Percentiles rank a stretch among this genome's conserved stretches.
These are phyloP conservation scores for Crossaster papposus DNA, from an alignment of 53 echinoderm and acorn worm genomes.

Conservation along the genomic window DNA sequence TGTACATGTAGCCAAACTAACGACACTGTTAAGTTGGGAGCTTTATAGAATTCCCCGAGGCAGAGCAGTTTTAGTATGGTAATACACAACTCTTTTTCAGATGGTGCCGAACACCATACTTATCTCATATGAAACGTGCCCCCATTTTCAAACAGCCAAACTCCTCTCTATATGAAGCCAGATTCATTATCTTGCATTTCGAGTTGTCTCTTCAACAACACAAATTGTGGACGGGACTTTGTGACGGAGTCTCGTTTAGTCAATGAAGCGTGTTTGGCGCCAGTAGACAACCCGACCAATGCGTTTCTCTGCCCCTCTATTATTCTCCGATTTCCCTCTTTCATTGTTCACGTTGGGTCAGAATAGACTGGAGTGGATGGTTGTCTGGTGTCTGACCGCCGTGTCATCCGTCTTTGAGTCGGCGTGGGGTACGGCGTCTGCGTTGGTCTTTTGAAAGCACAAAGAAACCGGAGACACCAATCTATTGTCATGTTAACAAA, in stretches of 20 bases:
- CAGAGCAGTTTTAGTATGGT: neutral
- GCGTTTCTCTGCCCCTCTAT: neutral
- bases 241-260: constrained; percentile 26
- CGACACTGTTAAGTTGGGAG: neutral
- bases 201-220: constrained; percentile 6
- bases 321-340: neutral
- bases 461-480: constrained; percentile 43
- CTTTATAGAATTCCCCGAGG: neutral
- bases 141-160: constrained; percentile 13
- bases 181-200: constrained; percentile 23
- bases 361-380: neutral
- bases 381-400: constrained; percentile 11
- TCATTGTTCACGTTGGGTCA: constrained; percentile 32
- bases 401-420: neutral
- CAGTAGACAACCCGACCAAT: constrained; percentile 1
- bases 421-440: neutral
- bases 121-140: constrained; percentile 10
- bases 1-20: neutral
- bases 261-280: constrained; percentile 57
- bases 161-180: constrained; percentile 3
- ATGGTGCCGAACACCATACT: neutral
- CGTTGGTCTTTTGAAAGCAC: neutral
- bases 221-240: neutral
- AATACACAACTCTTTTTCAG: constrained; percentile 20
- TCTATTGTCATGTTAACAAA: constrained; percentile 40